Evolutionary conservation across 2,797 vertebrate genomes (phyloP), one percentile per base, ranked within the genome.

Genomic region (Protonibea diacanthus): DNA sequence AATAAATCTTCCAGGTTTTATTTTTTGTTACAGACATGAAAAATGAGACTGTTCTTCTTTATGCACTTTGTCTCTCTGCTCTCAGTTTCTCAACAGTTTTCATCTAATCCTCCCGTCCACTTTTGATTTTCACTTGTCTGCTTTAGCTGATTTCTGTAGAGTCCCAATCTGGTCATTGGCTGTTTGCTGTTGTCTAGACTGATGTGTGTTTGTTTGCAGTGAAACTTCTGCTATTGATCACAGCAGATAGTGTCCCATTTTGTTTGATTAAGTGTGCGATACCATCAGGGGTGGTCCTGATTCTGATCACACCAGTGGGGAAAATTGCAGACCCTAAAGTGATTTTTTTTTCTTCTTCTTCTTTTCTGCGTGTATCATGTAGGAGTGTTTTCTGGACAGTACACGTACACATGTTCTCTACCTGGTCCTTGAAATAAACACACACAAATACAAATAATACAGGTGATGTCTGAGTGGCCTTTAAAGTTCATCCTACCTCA

Each of bases 191-290:
- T 78, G 73, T 88, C 66, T 67, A 21, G 27, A 80, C 80, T 44
- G 25, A 48, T 64, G 33, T 60, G 56, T 74, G 73, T 91, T 85
- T 91, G 86, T 88, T 83, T 90, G 84, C 73, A 61, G 64, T 70
- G 53, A 23, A 27, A 74, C 58, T 79, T 80, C 63, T 61, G 42
- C 21, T 82, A 88, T 83, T 86, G 89, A 93, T 91, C 78, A 69
- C 44, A 72, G 72, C 52, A 57, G 77, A 85, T 74, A 64, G 76
- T 27, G n/a, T 78, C 69, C 64, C 17, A 45, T 74, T 80, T 64
- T 71, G 76, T 80, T 89, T 85, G 81, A 77, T 78, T 71, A 77
- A 62, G 65, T 6, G 23, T 80, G 62, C 57, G 71, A 27, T 27
- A 27, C 25, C 59, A 74, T 63, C 63, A 44, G 62, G 55, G 27